Conservation (phyloP, 2,888 invertebrate genomes). For the Adineta ricciae region DNA sequence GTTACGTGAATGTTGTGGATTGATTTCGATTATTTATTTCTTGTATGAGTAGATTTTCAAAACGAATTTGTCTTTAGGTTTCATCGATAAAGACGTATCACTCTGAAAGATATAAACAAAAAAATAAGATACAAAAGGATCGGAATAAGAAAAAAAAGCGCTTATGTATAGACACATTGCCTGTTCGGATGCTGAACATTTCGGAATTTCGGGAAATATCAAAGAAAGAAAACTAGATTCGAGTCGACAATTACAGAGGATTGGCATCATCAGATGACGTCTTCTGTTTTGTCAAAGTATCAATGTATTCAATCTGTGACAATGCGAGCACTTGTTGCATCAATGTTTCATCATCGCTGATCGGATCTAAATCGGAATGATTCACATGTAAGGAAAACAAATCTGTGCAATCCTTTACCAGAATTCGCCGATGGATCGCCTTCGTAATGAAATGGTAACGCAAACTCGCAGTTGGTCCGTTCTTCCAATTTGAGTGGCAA, state of each 20-base stretch:
- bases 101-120: background rate
- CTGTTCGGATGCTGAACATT: background rate
- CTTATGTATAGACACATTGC: background rate
- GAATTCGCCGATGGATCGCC: background rate
- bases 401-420: background rate
- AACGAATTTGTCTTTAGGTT: background rate
- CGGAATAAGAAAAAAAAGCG: background rate
- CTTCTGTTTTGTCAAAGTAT: slow-evolving; percentile 55
- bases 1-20: too few relatives aligned
- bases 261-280: background rate
- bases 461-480: background rate
- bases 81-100: background rate
- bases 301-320: slow-evolving; percentile 64
- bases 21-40: too few relatives aligned
- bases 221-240: background rate
- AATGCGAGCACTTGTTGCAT: slow-evolving; percentile 64
- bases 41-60: too few relatives aligned
- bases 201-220: background rate
- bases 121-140: background rate
- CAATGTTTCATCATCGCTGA: slow-evolving; percentile 59
- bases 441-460: background rate
- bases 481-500: slow-evolving; percentile 1
- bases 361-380: slow-evolving; percentile 45
- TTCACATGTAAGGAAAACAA: background rate
- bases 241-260: background rate